Conservation (phyloP, 2,113 vertebrate genomes). For the Leptobrachium leishanense region DNA sequence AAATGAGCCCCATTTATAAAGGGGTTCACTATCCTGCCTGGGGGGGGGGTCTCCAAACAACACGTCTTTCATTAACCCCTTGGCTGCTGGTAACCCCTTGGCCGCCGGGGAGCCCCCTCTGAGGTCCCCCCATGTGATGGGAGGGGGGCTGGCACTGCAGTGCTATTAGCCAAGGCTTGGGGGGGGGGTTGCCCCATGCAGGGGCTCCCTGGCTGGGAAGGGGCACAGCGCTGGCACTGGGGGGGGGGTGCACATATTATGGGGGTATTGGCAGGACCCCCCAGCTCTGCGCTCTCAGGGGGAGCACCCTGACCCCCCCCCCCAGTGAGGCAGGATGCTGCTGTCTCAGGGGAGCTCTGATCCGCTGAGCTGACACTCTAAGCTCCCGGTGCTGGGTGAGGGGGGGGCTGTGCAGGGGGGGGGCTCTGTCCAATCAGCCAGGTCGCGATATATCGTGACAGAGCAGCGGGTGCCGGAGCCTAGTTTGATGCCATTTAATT, state of each 20-base stretch:
- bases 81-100: neutral
- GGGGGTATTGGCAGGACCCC: neutral
- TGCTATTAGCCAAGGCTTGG: neutral
- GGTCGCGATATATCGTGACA: neutral
- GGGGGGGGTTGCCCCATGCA: neutral
- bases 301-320: neutral
- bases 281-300: neutral
- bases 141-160: neutral
- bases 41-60: conserved; percentile 18
- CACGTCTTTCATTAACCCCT: conserved; percentile 13
- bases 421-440: neutral
- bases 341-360: neutral
- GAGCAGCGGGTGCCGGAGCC: neutral
- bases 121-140: too few relatives aligned
- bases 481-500: too few relatives aligned
- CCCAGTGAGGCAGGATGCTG: neutral
- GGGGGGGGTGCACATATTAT: neutral
- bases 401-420: neutral
- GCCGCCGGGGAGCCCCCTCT: neutral
- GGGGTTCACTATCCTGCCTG: neutral
- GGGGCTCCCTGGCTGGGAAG: too few relatives aligned
- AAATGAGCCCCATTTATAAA: neutral
- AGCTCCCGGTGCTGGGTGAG: neutral
- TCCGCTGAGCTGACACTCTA: conserved; percentile 20
- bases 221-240: too few relatives aligned